Base-by-base conservation (phyloP, 2,797 vertebrate species). In the Poecilia velifera region DNA sequence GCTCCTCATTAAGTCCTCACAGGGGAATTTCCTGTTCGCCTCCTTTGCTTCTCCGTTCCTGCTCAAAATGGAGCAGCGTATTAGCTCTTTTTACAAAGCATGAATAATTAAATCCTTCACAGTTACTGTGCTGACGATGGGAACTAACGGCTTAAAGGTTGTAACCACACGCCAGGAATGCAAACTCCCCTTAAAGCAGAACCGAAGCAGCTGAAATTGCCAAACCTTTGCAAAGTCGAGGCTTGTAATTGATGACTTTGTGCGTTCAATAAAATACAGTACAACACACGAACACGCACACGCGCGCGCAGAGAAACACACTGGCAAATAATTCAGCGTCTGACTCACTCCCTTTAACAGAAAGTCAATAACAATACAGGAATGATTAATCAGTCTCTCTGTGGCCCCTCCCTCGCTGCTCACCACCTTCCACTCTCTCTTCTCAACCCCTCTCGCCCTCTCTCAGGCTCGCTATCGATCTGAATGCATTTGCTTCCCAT, bases 401-500 rank as follows among this genome's bases (percentile, higher is more conserved):
- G 46, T 91, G 82, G 85, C 86, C 90, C 90, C 91, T 89, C 87
- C 90, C 91, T 87, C 86, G 39, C 77, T 80, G 76, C 91, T 87
- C 92, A 80, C 91, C 91, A 90, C 85, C 86, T 84, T 87, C 82
- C 87, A 91, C 86, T 90, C 90, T 89, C 85, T 80, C 83, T 71
- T 86, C 81, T 88, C 91, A 84, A 81, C 83, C 92, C 86, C 80
- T 80, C 85, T 92, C 89, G 73, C 93, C 83, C 90, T 82, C 91
- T 92, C 91, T 90, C 87, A 89, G 68, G 92, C 92, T 90, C 86
- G 80, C 89, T 96, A 96, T 96, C 93, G 95, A 96, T 96, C 94
- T 93, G 93, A 96, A 95, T 96, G 92, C 94, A 95, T 96, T 96
- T 96, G 94, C 94, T 86, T 95, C 92, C 94, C 92, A 95, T 96